phyloP scores from a whole-genome alignment of 2,888 invertebrate species.

The Aphodius granarius region DNA sequence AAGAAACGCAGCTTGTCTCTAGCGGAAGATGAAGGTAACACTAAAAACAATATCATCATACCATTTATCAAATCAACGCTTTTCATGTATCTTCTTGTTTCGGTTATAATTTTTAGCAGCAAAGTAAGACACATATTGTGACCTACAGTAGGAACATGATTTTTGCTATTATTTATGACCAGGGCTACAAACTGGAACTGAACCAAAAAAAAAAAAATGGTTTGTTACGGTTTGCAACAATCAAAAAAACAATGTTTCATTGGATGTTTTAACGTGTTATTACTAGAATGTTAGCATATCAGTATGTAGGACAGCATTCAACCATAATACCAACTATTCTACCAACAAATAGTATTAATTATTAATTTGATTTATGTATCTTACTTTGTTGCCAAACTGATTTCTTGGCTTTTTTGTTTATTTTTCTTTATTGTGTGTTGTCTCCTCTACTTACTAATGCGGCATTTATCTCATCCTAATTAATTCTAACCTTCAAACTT shows the following conservation, averaged over 20 bases:
- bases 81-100: not conserved
- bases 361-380: not conserved
- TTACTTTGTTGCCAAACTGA: not conserved
- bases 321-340: too few relatives aligned
- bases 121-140: not conserved
- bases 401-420: not conserved
- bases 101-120: not conserved
- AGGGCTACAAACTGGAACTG: too few relatives aligned
- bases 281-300: too few relatives aligned
- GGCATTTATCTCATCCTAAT: constrained; percentile 15
- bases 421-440: not conserved
- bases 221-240: too few relatives aligned
- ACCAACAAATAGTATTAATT: not conserved
- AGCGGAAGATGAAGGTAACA: constrained; percentile 15
- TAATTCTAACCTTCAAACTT: not conserved
- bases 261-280: too few relatives aligned
- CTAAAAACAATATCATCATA: not conserved
- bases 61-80: not conserved
- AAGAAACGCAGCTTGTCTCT: constrained; percentile 17
- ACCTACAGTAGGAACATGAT: too few relatives aligned
- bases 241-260: too few relatives aligned
- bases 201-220: too few relatives aligned
- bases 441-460: constrained; percentile 18
- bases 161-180: too few relatives aligned
- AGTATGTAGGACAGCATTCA: too few relatives aligned